phyloP scores from a whole-genome alignment of 2,888 invertebrate species.

The Epiblema foenella region DNA sequence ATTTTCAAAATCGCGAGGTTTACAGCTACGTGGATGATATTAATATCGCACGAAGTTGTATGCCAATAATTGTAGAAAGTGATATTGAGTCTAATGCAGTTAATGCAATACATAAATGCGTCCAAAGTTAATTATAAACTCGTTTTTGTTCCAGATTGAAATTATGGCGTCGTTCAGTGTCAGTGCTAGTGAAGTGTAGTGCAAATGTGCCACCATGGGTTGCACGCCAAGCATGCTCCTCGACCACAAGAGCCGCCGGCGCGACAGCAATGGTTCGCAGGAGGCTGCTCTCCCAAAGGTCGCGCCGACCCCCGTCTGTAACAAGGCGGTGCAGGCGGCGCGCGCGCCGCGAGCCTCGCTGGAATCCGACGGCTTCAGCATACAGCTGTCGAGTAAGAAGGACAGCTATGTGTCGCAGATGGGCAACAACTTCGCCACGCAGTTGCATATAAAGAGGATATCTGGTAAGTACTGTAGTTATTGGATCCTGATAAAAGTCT shows the following conservation, averaged over 20 bases:
- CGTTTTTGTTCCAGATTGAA: constrained; percentile 66
- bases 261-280: constrained; percentile 82
- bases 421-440: constrained; percentile 83
- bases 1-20: too few relatives aligned
- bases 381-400: constrained; percentile 80
- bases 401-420: constrained; percentile 84
- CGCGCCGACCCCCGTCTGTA: constrained; percentile 75
- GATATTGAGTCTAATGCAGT: too few relatives aligned
- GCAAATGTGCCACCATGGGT: constrained; percentile 81
- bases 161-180: constrained; percentile 61
- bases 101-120: too few relatives aligned
- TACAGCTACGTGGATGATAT: too few relatives aligned
- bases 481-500: too few relatives aligned
- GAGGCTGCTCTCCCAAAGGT: constrained; percentile 79
- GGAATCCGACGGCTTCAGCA: constrained; percentile 82
- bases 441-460: constrained; percentile 81
- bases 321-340: constrained; percentile 77
- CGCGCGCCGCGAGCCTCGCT: constrained; percentile 79
- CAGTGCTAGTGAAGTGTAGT: constrained; percentile 79
- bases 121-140: not conserved
- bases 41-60: too few relatives aligned
- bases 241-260: constrained; percentile 85
- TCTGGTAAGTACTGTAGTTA: constrained; percentile 68
- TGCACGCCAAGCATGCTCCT: constrained; percentile 87
- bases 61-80: too few relatives aligned